These are phyloP conservation scores for Sthenelais limicola DNA, from an alignment of 2,888 invertebrate species.

Conservation along the genomic window DNA sequence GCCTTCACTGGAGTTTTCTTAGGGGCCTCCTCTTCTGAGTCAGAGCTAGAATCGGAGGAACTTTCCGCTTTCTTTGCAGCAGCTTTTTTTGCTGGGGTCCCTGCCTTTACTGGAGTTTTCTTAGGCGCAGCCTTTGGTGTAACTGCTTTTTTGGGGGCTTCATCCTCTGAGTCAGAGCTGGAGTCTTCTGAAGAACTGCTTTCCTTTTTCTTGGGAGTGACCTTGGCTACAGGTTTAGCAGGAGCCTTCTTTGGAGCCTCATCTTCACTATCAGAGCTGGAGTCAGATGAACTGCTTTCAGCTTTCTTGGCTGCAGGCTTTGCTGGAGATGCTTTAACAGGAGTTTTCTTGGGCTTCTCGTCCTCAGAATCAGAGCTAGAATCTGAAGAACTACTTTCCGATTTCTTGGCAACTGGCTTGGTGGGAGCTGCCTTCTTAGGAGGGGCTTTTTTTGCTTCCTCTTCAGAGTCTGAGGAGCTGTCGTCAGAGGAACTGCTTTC, in stretches of 20 bases:
- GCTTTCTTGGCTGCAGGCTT: slow-evolving; percentile 22
- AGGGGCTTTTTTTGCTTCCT: slow-evolving; percentile 12
- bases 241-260: slow-evolving; percentile 6
- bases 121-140: no score
- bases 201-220: background rate
- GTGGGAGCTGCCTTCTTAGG: no score
- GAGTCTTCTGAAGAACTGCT: background rate
- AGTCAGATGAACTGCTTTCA: slow-evolving; percentile 14
- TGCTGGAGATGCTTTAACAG: background rate
- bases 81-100: background rate
- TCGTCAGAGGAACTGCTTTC: slow-evolving; percentile 10
- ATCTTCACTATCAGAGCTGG: slow-evolving; percentile 25
- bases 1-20: background rate
- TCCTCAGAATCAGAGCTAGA: slow-evolving; percentile 28
- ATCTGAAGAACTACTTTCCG: slow-evolving; percentile 15
- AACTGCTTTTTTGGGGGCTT: background rate
- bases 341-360: slow-evolving; percentile 6
- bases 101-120: slow-evolving; percentile 3
- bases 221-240: background rate
- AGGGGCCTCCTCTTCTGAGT: background rate
- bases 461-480: background rate
- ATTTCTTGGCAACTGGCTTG: slow-evolving; percentile 14
- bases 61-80: background rate
- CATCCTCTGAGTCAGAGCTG: slow-evolving; percentile 25
- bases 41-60: background rate